Evolutionary conservation across 2,113 vertebrate genomes (phyloP), one percentile per base, ranked within the genome.

Genomic region (Geococcyx californianus): DNA sequence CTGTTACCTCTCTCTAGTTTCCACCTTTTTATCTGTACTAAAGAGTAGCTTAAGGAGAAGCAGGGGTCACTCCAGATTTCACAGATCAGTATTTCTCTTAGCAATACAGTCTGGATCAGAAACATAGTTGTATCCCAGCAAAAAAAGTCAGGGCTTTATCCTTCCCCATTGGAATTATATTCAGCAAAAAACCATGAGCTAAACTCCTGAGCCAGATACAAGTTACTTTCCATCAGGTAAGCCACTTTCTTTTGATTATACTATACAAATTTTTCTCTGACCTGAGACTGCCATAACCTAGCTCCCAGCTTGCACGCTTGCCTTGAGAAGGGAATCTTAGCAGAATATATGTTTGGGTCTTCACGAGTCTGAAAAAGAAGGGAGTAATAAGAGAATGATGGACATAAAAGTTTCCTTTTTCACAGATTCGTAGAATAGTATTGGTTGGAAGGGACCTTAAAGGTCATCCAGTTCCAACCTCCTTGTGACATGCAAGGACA

Each of bases 31-130:
- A 91, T 95, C 73, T 91, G 34, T 60, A 40, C 36, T 94, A 64
- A 93, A 77, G 60, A 96, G 74, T 84, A 94, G 31, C 84, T 95
- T 93, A 87, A 94, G 52, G 49, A 94, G 66, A 83, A 96, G 16
- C 42, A 94, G 63, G 94, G 92, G 83, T 93, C 96, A 96, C 84
- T 82, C 82, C 75, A 94, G 80, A 96, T 96, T 97, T 97, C 75
- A 89, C 19, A 88, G 95, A 97, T 97, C 93, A 90, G 63, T 97
- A 95, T 93, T 97, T 96, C 74, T 84, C 91, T 95, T 97, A 95
- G 52, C 79, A 93, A 87, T 77, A 72, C 49, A 94, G 84, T 85
- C 89, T 92, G 83, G 86, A 91, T 97, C 88, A 97, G 56, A 94
- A 96, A 75, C 7, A 4, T 64, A 87, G 83, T 34, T 94, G 60